A percentile compares a stretch with the other conserved stretches of the same genome.
These are phyloP conservation scores for Parthenolecanium corni DNA, from an alignment of 2,888 invertebrate genomes.

Conservation along the genomic window DNA sequence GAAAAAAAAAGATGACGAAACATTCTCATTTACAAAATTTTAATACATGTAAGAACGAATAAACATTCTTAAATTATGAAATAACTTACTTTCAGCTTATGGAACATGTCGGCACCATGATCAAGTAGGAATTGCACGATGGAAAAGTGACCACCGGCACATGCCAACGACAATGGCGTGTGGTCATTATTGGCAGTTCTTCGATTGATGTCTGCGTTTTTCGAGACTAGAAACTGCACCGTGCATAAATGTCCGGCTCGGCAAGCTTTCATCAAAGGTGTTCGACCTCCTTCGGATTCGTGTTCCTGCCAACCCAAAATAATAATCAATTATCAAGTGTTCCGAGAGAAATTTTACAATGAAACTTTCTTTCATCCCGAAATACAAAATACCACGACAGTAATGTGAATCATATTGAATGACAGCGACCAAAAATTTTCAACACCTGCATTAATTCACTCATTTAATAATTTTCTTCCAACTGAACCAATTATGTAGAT, in stretches of 20 bases:
- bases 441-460: too few relatives aligned
- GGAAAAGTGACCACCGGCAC: conserved; percentile 87
- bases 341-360: too few relatives aligned
- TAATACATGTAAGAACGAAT: not conserved
- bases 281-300: conserved; percentile 92
- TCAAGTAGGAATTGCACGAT: conserved; percentile 86
- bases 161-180: conserved; percentile 90
- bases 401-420: too few relatives aligned
- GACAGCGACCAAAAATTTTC: too few relatives aligned
- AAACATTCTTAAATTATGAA: not conserved
- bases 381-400: too few relatives aligned
- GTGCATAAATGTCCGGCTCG: conserved; percentile 92
- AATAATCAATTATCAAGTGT: too few relatives aligned
- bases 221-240: conserved; percentile 86
- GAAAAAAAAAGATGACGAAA: conserved; percentile 31
- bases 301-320: conserved; percentile 53
- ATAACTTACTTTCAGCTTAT: conserved; percentile 68
- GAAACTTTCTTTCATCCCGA: too few relatives aligned
- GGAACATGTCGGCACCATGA: conserved; percentile 87
- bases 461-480: too few relatives aligned
- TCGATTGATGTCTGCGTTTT: conserved; percentile 73
- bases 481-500: too few relatives aligned
- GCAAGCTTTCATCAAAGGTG: conserved; percentile 97
- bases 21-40: not conserved
- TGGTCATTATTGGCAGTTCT: conserved; percentile 92